phyloP scores from a whole-genome alignment of 2,888 invertebrate species.

The Salticus scenicus region DNA sequence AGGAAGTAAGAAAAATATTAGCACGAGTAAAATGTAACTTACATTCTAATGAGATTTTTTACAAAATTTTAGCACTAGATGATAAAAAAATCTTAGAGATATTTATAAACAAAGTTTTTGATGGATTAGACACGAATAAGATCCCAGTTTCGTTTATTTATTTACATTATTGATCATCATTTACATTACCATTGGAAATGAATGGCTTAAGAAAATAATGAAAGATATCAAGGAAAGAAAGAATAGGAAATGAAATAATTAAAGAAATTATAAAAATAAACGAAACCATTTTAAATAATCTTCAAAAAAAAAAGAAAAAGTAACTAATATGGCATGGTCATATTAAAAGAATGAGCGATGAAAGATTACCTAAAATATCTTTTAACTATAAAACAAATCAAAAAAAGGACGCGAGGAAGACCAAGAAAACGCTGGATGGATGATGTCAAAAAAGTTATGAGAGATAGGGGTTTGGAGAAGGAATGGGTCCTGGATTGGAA shows the following conservation, averaged over 20 bases:
- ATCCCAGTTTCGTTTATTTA: too few relatives aligned
- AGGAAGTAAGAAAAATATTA: too few relatives aligned
- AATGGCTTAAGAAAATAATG: not conserved
- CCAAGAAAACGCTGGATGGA: not conserved
- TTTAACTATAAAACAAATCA: not conserved
- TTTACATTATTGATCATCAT: too few relatives aligned
- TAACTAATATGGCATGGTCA: not conserved
- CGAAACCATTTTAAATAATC: not conserved
- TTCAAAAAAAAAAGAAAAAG: not conserved
- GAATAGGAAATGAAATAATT: not conserved
- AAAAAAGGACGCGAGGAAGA: too few relatives aligned
- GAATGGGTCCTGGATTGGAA: not conserved
- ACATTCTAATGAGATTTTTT: too few relatives aligned
- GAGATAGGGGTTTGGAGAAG: not conserved
- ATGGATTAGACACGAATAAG: too few relatives aligned
- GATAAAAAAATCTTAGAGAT: too few relatives aligned
- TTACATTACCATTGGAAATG: not conserved
- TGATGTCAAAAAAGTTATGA: not conserved
- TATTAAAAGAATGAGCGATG: not conserved
- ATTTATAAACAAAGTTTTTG: too few relatives aligned
- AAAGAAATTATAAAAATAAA: not conserved
- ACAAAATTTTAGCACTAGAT: too few relatives aligned
- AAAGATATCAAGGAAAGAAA: not conserved
- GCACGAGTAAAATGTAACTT: too few relatives aligned
- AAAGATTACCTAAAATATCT: not conserved